Conservation (phyloP, 2,888 invertebrate species). For the Melieria omissa region DNA sequence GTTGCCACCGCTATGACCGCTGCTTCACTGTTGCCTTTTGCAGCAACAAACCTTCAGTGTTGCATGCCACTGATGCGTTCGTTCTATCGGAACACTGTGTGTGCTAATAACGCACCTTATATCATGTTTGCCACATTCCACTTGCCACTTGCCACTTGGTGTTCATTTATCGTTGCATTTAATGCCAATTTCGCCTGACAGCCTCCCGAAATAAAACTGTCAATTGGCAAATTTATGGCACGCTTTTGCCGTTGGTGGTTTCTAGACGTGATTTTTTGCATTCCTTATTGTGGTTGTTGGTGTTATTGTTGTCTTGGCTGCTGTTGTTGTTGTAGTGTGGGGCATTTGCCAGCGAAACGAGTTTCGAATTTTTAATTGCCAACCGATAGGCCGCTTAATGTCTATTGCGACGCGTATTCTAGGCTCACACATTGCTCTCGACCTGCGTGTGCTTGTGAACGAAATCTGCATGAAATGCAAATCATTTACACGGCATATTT, state of each 20-base stretch:
- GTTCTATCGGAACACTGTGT: not conserved
- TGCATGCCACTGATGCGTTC: no score
- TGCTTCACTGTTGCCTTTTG: not conserved
- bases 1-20: not conserved
- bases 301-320: not conserved
- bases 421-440: no score
- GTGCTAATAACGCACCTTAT: conserved; percentile 31
- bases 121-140: conserved; percentile 38
- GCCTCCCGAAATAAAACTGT: conserved; percentile 21
- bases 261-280: not conserved
- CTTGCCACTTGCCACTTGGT: conserved; percentile 10
- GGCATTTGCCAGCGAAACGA: no score
- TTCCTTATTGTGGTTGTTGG: not conserved
- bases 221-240: conserved; percentile 27
- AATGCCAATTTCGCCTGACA: conserved; percentile 1
- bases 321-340: not conserved
- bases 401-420: no score
- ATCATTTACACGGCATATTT: not conserved
- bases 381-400: no score
- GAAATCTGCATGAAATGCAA: no score
- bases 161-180: conserved; percentile 13
- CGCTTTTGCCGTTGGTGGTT: not conserved
- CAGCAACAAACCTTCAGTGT: no score
- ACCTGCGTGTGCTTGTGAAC: no score
- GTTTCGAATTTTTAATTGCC: no score